A percentile compares a stretch with the other conserved stretches of the same genome.
Conservation (phyloP, 2,113 vertebrate species). For the Eretmochelys imbricata region DNA sequence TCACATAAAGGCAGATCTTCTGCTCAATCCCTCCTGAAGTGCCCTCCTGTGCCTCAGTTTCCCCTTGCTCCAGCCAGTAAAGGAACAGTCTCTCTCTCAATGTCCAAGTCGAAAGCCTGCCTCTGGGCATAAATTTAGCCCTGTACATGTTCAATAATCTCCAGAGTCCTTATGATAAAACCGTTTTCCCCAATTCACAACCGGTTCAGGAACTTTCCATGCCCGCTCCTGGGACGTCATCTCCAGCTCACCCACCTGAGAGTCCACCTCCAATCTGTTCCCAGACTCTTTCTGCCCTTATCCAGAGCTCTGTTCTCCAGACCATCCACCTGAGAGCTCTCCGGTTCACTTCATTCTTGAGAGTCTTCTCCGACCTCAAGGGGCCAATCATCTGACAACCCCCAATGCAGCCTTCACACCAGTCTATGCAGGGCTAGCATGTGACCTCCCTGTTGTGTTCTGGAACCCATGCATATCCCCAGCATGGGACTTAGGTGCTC, state of each 20-base stretch:
- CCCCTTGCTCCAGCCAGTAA: not conserved
- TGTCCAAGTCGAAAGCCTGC: too few species aligned
- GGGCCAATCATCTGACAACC: not conserved
- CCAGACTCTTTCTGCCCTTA: not conserved
- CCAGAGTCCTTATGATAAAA: not conserved
- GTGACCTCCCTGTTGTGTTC: not conserved
- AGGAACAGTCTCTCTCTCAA: not conserved
- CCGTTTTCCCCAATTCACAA: not conserved
- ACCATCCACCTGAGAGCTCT: not conserved
- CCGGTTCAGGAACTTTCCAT: not conserved
- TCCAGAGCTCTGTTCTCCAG: not conserved
- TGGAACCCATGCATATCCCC: not conserved
- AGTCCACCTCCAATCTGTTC: not conserved
- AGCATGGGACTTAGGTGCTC: fast-evolving
- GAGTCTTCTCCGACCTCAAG: not conserved
- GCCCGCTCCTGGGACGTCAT: too few species aligned
- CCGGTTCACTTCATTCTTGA: not conserved
- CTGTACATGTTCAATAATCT: not conserved
- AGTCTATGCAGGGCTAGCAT: not conserved
- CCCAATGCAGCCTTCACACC: not conserved
- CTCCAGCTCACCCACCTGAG: too few species aligned
- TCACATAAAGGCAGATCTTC: not conserved
- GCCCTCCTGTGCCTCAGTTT: not conserved
- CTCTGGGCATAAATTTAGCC: not conserved
- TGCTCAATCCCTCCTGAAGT: not conserved